phyloP scores from a whole-genome alignment of 2,113 vertebrate genomes.

The Hystrix cristata region DNA sequence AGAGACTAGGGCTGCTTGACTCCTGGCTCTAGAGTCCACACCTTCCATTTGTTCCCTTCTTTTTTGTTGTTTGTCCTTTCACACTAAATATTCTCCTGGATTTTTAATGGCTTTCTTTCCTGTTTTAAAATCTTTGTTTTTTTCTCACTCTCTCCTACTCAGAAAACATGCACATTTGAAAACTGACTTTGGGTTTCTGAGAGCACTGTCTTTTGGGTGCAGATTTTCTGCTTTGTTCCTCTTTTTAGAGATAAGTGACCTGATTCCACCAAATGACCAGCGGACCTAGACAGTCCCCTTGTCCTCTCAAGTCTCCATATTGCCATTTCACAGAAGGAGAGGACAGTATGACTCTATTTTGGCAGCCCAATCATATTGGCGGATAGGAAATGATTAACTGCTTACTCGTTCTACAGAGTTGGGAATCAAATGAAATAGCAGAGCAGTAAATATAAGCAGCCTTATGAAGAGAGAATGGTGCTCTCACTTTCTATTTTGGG shows the following conservation, averaged over 20 bases:
- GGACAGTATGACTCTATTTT: background rate
- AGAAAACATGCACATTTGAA: constrained; percentile 1
- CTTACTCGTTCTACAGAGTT: background rate
- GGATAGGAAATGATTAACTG: background rate
- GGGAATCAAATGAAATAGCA: background rate
- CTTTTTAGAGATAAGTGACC: background rate
- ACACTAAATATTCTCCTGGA: background rate
- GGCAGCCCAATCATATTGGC: background rate
- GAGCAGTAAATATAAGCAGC: background rate
- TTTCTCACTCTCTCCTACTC: background rate
- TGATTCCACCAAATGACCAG: background rate
- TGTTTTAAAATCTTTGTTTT: constrained; percentile 25
- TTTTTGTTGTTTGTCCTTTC: background rate
- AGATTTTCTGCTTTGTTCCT: background rate
- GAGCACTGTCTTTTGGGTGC: background rate
- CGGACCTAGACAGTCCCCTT: background rate
- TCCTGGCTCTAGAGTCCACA: too few relatives aligned
- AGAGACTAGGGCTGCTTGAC: background rate
- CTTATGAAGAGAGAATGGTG: background rate
- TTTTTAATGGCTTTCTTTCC: constrained; percentile 42
- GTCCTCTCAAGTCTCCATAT: background rate
- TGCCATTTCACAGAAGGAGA: background rate
- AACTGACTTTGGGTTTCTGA: background rate
- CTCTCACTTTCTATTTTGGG: constrained; percentile 12
- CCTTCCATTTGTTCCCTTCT: background rate